phyloP scores from a whole-genome alignment of 2,888 invertebrate species.

The Nephrotoma appendiculata region DNA sequence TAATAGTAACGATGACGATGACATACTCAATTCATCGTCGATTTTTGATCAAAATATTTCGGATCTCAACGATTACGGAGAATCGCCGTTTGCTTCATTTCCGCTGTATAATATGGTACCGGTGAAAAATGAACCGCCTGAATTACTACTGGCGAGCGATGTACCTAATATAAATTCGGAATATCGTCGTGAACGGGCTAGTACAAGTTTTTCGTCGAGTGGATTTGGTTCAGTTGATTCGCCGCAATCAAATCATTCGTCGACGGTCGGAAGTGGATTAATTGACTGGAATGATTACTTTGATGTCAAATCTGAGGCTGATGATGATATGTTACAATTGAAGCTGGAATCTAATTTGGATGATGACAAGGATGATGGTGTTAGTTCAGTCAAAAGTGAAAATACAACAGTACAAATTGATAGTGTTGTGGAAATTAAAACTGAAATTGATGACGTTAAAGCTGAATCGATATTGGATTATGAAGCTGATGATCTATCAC shows the following conservation, averaged over 20 bases:
- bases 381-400: neutral
- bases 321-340: neutral
- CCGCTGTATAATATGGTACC: slow-evolving; percentile 24
- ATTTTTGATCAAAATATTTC: slow-evolving; percentile 43
- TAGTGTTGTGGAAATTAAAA: neutral
- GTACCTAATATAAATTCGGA: neutral
- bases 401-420: neutral
- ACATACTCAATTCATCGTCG: slow-evolving; percentile 31
- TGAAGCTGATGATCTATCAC: neutral
- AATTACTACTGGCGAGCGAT: slow-evolving; percentile 25
- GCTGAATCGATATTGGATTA: neutral
- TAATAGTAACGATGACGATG: neutral
- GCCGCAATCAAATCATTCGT: neutral
- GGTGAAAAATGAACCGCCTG: slow-evolving; percentile 31
- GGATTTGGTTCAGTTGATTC: slow-evolving; percentile 4
- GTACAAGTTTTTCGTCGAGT: slow-evolving; percentile 34
- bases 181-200: slow-evolving; percentile 30
- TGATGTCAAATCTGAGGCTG: slow-evolving; percentile 4
- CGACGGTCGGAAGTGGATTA: neutral
- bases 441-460: neutral
- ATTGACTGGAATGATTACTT: slow-evolving; percentile 11
- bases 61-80: slow-evolving; percentile 40
- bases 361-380: neutral
- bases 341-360: neutral
- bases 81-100: slow-evolving; percentile 22